Base-by-base conservation (phyloP, 2,797 vertebrate species). In the Dendrocincla tyrannina region DNA sequence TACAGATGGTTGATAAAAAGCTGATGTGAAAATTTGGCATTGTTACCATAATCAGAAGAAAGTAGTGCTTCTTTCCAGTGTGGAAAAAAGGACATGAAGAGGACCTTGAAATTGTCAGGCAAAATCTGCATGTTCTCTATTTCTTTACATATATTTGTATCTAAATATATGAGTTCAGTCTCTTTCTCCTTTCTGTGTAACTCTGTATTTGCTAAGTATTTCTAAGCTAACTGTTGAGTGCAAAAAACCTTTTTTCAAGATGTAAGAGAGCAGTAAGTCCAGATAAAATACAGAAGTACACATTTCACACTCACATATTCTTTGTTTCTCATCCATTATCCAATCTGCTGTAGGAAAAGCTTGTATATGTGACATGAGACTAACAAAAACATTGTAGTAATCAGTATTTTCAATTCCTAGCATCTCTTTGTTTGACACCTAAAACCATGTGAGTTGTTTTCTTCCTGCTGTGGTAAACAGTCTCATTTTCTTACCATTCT, bases 271-370 rank as follows among this genome's bases (percentile, higher is more conserved):
- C 17, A 41, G 8, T 35, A 81, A 89, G 52, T 49, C 41, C 47
- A 74, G 41, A 79, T 56, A n/a, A 8, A 75, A 56, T 46, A 52
- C 23, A 62, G 50, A 84, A 87, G 46, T 41, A 63, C 5, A 49
- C 3, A 44, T 88, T 89, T 88, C 27, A 80, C 9, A 5, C 18
- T 25, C 33, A 52, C 3, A 2, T 86, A 46, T 60, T 68, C 59
- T 76, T 90, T 89, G 13, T 63, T 77, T 30, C 53, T 94, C 63
- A 92, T 85, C 24, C 22, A 50, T 95, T 93, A 92, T 87, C 93
- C 67, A 93, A 33, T 79, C 30, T 59, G 24, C 41, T 77, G 30
- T 46, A 91, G 63, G 44, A 87, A 77, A 85, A 91, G 44, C 37
- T 89, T 82, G 52, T 58, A 55, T 2, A 0, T 53, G 41, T 92